phyloP scores from a whole-genome alignment of 1,140 invertebrate species.

The Lycorma delicatula region DNA sequence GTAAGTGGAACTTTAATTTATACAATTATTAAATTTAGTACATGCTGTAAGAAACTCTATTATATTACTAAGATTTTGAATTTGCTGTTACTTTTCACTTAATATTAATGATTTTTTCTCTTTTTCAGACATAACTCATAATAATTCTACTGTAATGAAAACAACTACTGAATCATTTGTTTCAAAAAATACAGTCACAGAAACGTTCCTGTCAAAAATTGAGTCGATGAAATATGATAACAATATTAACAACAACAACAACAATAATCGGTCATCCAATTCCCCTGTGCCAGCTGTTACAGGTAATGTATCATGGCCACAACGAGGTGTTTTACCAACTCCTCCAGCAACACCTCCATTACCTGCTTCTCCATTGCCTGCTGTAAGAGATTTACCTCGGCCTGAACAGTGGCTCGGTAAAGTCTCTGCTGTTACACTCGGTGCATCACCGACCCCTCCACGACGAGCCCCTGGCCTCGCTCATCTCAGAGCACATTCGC shows the following conservation, averaged over 20 bases:
- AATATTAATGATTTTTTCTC: no score
- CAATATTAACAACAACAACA: conserved; percentile 28
- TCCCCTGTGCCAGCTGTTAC: conserved; percentile 36
- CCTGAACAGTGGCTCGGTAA: conserved; percentile 71
- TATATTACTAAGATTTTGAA: no score
- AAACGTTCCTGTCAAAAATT: conserved; percentile 39
- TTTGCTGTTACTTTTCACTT: no score
- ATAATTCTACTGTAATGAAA: no score
- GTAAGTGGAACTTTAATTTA: no score
- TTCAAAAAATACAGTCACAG: no score
- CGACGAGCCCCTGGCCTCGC: conserved; percentile 43
- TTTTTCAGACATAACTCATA: no score
- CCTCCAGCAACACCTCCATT: conserved; percentile 38
- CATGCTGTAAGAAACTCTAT: no score
- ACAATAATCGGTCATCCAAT: conserved; percentile 33
- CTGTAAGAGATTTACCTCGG: conserved; percentile 47
- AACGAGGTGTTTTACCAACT: conserved; percentile 37
- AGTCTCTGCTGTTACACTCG: conserved; percentile 27
- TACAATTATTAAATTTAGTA: no score
- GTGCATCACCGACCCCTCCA: conserved; percentile 33
- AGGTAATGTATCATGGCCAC: no score
- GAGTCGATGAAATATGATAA: conserved; percentile 35
- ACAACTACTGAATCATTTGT: no score
- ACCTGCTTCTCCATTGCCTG: conserved; percentile 37
- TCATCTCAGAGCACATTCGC: conserved; percentile 49